phyloP scores from a whole-genome alignment of 2,113 vertebrate genomes.

The Tinamus guttatus region DNA sequence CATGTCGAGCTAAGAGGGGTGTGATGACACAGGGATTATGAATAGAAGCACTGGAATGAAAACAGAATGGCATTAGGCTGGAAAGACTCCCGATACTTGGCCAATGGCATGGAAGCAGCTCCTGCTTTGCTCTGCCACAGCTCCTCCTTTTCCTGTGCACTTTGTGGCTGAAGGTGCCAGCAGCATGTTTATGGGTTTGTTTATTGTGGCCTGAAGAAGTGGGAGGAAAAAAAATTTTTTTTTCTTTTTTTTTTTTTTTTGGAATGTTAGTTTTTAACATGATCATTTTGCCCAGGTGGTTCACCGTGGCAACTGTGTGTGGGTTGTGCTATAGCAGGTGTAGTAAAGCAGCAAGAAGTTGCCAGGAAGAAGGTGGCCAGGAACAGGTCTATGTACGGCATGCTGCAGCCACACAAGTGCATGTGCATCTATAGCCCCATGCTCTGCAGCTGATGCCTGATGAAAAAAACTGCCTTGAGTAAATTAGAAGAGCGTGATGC shows the following conservation, averaged over 20 bases:
- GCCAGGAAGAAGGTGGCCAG: rapidly evolving
- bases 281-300: neutral
- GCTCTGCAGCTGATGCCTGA: neutral
- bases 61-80: neutral
- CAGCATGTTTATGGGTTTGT: neutral
- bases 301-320: rapidly evolving
- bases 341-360: neutral
- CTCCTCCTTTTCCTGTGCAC: neutral
- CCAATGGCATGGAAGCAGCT: neutral
- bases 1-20: neutral
- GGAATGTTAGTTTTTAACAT: neutral
- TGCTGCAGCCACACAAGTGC: neutral
- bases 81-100: neutral
- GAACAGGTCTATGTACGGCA: rapidly evolving
- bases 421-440: no score
- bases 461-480: neutral
- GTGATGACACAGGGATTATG: neutral
- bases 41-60: neutral
- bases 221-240: no score
- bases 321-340: neutral
- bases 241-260: neutral
- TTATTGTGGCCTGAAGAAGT: neutral
- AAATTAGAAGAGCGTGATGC: neutral
- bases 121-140: neutral
- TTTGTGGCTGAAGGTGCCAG: rapidly evolving